Base-by-base conservation (phyloP, 2,797 vertebrate species). In the Alcedo atthis region DNA sequence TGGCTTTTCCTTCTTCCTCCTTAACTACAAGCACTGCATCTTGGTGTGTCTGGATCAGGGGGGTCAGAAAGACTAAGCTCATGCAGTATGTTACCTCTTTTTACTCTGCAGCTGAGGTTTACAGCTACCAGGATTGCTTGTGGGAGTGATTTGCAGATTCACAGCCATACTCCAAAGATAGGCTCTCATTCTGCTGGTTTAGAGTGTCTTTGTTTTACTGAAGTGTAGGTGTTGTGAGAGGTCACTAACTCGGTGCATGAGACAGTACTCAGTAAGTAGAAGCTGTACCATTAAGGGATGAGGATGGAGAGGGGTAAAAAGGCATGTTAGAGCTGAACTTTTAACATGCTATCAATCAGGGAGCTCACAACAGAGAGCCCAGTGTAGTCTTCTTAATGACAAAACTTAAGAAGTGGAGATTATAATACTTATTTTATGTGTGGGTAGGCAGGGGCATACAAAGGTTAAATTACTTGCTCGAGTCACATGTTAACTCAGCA, bases 401-500 rank as follows among this genome's bases (percentile, higher is more conserved):
- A 91, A 90, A 81, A 71, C 48, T 58, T 43, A 48, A 85, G 64
- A 61, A 88, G 71, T 32, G 66, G 68, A 81, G 71, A 90, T 94
- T 79, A 67, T 90, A 68, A 74, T 79, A 80, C n/a, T 86, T 25
- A 61, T 90, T 90, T 64, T 66, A 48, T 55, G 51, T 85, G 81
- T 90, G n/a, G 83, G 32, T 85, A 82, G 85, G 61, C 76, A 75
- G 68, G 48, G 54, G 25, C 71, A 77, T 51, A 75, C 71, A 84
- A 84, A 94, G 85, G 90, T 93, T 94, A 69, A 90, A 77, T 87
- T 81, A 85, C 69, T 96, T 54, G 12, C 66, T 78, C 20, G 62
- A 93, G 86, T 95, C 93, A 92, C 90, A 71, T 88, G 86, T 79
- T 85, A 94, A 92, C 81, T 91, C 90, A 92, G 85, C 90, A 57